Evolutionary conservation across 2,113 vertebrate genomes (phyloP), one percentile per base, ranked within the genome.

Genomic region (Perognathus longimembris): DNA sequence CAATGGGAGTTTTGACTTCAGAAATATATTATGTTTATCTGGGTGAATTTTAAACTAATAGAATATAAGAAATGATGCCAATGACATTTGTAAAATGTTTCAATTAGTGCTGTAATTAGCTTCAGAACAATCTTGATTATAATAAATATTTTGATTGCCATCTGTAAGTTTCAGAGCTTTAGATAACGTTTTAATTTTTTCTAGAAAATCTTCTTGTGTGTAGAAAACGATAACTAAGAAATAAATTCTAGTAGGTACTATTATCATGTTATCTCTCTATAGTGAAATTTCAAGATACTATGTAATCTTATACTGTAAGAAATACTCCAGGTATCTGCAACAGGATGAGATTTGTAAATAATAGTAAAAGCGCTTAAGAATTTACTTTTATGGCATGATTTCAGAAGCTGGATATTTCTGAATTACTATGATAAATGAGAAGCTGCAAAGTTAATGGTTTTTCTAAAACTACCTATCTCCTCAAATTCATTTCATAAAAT

Each of bases 391-490:
- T 73, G 40, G 84, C 6, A 79, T 14, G 64, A 93, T 38, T 67
- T 84, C 6, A 63, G 50, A 69, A 92, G 76, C n/a, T 74, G 24
- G 4, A 36, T 59, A 57, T 61, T 61, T 81, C 9, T 89, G 30
- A n/a, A 6, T 89, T 77, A 80, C 21, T 80, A 2, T 90, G 69
- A 89, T 86, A 90, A 92, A 91, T 86, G 36, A 67, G 88, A 91
- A 63, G 71, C 73, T 54, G n/a, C 78, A 67, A 80, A 89, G 66
- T 85, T 81, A 87, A 67, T n/a, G 63, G 70, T 75, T 24, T 78
- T 15, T 83, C 32, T 92, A 78, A 87, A 79, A 87, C 28, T 17
- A 84, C 12, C 15, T 38, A 79, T 6, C 7, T 93, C 30, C 21
- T 80, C 54, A 80, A 91, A 87, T 90, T 84, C 18, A 87, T 88